Conservation (phyloP, 2,888 invertebrate genomes). For the Nomada goodeniana region DNA sequence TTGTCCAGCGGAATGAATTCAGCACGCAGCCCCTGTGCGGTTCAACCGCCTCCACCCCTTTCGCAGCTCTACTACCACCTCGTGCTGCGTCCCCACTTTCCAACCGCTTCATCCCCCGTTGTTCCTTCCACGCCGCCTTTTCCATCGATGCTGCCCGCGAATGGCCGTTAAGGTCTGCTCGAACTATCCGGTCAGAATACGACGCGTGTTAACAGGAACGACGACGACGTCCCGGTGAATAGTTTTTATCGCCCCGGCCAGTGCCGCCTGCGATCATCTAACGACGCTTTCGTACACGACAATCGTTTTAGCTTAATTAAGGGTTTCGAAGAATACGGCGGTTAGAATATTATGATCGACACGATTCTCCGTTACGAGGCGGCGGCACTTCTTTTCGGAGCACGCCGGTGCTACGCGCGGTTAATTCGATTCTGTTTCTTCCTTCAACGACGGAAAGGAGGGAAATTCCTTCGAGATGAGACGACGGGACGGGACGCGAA, state of each 20-base stretch:
- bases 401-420: neutral
- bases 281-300: neutral
- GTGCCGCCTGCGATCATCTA: neutral
- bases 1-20: constrained; percentile 83
- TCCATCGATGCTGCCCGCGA: constrained; percentile 26
- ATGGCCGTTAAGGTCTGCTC: constrained; percentile 61
- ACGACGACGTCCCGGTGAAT: constrained; percentile 10
- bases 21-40: constrained; percentile 76
- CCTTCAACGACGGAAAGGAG: neutral
- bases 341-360: neutral
- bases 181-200: constrained; percentile 46
- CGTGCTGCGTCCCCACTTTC: constrained; percentile 62
- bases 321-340: constrained; percentile 4
- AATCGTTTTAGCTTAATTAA: constrained; percentile 30
- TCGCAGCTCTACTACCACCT: constrained; percentile 53
- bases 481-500: neutral
- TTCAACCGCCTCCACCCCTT: constrained; percentile 66
- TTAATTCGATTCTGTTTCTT: neutral
- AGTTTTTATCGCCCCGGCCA: constrained; percentile 18
- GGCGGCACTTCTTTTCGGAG: too few species aligned
- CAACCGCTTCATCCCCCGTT: constrained; percentile 55
- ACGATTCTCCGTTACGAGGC: neutral
- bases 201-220: constrained; percentile 26
- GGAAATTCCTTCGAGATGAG: neutral
- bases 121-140: constrained; percentile 46